phyloP scores from a whole-genome alignment of 2,113 vertebrate species.

The Neotragus moschatus region DNA sequence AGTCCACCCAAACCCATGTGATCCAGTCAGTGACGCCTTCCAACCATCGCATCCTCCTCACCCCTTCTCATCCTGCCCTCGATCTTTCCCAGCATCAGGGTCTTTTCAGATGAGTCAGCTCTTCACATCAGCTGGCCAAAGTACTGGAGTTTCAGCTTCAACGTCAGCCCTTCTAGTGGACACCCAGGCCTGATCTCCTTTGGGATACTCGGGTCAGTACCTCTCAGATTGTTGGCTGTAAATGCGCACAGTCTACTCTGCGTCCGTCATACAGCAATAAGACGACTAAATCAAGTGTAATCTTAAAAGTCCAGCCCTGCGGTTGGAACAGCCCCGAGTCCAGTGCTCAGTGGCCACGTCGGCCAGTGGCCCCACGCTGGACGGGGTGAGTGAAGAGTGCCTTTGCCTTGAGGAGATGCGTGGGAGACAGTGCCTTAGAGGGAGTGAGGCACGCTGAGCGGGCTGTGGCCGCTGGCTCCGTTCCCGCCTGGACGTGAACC shows the following conservation, averaged over 20 bases:
- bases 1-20: too few species aligned
- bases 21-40: too few species aligned
- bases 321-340: rapidly evolving
- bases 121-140: too few species aligned
- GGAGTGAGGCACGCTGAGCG: not conserved
- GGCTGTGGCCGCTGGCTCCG: rapidly evolving
- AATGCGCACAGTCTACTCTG: rapidly evolving
- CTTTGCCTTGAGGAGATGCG: rapidly evolving
- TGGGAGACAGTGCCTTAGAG: not conserved
- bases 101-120: too few species aligned
- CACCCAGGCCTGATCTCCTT: too few species aligned
- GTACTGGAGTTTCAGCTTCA: too few species aligned
- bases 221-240: not conserved
- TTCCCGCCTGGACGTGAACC: rapidly evolving
- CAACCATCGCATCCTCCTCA: too few species aligned
- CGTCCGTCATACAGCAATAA: rapidly evolving
- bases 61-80: too few species aligned
- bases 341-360: rapidly evolving
- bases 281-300: rapidly evolving
- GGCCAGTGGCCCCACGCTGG: rapidly evolving
- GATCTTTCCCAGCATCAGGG: too few species aligned
- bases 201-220: not conserved
- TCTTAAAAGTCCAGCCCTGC: rapidly evolving
- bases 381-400: rapidly evolving
- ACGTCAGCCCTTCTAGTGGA: too few species aligned